These are phyloP conservation scores for Melinaea marsaeus DNA, from an alignment of 2,888 invertebrate genomes.

Conservation along the genomic window DNA sequence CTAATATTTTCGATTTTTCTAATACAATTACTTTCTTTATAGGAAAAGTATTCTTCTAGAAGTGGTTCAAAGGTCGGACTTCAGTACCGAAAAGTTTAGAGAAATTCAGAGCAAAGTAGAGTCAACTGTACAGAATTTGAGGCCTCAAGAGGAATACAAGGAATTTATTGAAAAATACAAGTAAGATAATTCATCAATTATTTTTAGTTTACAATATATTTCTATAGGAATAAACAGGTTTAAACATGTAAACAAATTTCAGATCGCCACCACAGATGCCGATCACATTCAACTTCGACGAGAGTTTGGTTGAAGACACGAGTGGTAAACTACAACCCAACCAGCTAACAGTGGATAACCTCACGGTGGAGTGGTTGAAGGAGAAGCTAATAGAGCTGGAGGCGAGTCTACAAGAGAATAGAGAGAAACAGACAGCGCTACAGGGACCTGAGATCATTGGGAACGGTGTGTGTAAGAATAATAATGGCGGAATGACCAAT, in stretches of 20 bases:
- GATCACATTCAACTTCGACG: constrained; percentile 90
- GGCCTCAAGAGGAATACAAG: constrained; percentile 91
- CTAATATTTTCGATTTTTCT: not conserved
- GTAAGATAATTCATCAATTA: constrained; percentile 67
- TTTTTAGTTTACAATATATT: not conserved
- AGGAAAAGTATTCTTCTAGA: constrained; percentile 90
- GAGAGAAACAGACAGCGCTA: constrained; percentile 82
- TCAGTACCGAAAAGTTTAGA: constrained; percentile 87
- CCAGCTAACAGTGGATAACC: constrained; percentile 93
- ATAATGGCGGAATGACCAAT: constrained; percentile 68
- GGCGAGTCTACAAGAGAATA: constrained; percentile 85
- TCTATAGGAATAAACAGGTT: too few relatives aligned
- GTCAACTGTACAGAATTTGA: constrained; percentile 85
- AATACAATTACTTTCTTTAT: constrained; percentile 18
- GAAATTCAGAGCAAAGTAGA: constrained; percentile 88
- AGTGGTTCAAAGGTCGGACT: constrained; percentile 87
- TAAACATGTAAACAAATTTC: constrained; percentile 32
- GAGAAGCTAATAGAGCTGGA: constrained; percentile 88
- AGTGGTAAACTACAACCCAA: constrained; percentile 92
- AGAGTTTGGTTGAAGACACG: constrained; percentile 91
- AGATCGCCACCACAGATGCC: constrained; percentile 90
- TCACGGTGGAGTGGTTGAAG: constrained; percentile 93
- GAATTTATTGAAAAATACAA: constrained; percentile 93
- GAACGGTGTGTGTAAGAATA: constrained; percentile 72
- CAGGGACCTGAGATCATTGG: constrained; percentile 75